phyloP scores from a whole-genome alignment of 1,140 invertebrate genomes.

The Drosophila simulans region DNA sequence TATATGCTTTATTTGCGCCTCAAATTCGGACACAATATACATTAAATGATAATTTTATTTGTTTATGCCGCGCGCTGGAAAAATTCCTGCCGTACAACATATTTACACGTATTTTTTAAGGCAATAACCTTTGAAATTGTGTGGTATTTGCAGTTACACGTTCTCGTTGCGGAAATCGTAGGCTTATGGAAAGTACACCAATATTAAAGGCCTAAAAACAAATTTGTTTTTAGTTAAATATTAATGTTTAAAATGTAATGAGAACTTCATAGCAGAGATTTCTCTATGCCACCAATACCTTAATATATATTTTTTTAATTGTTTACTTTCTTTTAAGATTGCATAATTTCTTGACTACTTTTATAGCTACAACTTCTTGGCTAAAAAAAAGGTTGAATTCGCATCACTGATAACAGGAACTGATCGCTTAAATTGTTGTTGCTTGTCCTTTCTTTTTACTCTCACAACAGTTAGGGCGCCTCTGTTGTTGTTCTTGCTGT shows the following conservation, averaged over 20 bases:
- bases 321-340: no score
- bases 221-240: no score
- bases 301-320: no score
- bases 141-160: not conserved
- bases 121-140: conserved; percentile 28
- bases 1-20: conserved; percentile 1
- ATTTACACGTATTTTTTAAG: conserved; percentile 35
- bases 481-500: conserved; percentile 33
- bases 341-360: no score
- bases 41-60: conserved; percentile 36
- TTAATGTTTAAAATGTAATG: no score
- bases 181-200: no score
- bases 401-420: conserved; percentile 44
- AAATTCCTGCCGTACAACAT: conserved; percentile 19
- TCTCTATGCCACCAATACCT: no score
- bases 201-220: no score
- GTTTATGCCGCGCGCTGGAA: conserved; percentile 15
- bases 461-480: conserved; percentile 41
- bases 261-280: no score
- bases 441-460: conserved; percentile 31
- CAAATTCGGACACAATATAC: conserved; percentile 8
- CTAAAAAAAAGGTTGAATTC: not conserved
- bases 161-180: not conserved
- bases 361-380: not conserved
- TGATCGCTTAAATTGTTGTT: conserved; percentile 34